Percentiles rank a stretch among this genome's conserved stretches.
Conservation (phyloP, 2,888 invertebrate species). For the Oscheius myriophilus region DNA sequence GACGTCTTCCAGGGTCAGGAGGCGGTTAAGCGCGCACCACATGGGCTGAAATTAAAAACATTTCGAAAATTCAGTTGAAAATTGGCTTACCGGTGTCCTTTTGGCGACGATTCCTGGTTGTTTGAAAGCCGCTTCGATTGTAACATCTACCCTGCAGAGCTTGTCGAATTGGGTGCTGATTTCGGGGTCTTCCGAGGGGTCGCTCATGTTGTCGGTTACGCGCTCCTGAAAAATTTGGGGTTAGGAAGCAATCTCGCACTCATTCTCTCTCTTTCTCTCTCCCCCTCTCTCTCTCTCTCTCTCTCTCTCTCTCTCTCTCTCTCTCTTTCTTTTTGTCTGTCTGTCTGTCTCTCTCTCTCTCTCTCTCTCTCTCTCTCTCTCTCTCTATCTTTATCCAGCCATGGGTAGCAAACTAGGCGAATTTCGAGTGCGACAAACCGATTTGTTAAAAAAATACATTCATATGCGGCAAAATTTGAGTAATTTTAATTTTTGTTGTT, state of each 20-base stretch:
- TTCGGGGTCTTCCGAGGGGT: slow-evolving; percentile 35
- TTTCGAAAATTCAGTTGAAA: too few species aligned
- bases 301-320: too few species aligned
- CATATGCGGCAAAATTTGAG: too few species aligned
- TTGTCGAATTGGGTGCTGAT: slow-evolving; percentile 55
- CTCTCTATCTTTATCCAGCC: too few species aligned
- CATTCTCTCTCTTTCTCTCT: neutral
- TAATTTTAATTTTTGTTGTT: too few species aligned
- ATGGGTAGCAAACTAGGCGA: too few species aligned
- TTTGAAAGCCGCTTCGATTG: slow-evolving; percentile 58
- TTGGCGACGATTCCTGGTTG: slow-evolving; percentile 60
- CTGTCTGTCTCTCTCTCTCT: too few species aligned
- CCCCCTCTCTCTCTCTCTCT: neutral
- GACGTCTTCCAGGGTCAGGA: slow-evolving; percentile 60
- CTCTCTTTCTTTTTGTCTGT: too few species aligned
- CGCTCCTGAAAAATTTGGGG: slow-evolving; percentile 42
- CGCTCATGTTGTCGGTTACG: slow-evolving; percentile 52
- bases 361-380: too few species aligned
- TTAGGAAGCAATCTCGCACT: too few species aligned
- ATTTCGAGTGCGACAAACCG: too few species aligned
- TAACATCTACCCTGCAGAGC: slow-evolving; percentile 59
- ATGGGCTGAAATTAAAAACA: slow-evolving; percentile 54
- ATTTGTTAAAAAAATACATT: too few species aligned
- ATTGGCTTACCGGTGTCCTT: slow-evolving; percentile 49
- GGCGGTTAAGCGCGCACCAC: slow-evolving; percentile 56